Base-by-base conservation (phyloP, 2,888 invertebrate species). In the Nymphalis c-album region DNA sequence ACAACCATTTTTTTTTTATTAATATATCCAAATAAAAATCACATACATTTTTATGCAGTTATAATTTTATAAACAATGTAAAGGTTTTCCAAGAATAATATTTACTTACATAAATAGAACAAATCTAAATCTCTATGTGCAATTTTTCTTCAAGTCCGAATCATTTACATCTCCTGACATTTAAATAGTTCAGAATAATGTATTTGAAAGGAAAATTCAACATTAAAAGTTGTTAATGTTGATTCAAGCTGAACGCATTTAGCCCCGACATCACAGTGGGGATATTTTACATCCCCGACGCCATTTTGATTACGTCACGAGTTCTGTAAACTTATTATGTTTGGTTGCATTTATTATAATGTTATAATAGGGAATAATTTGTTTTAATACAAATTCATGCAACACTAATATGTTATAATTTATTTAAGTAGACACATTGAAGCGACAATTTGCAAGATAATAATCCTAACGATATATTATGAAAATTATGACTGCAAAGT, bases 291-390 rank as follows among this genome's bases (percentile, higher is more conserved):
- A 62, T 63, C 7, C 50, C 47, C 45, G 48, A 20, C 51, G 51
- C 51, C 51, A 22, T 51, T 58, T 58, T 58, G 67, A 63, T 63
- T 45, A 40, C 50, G 45, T 31, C 57, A 57, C 50, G 62, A 62
- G 50, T 57, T 57, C 18, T 13, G 17, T 26, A 13, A 22, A 51
- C 16, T 51, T 22, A 17, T 26, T 31, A 13, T 4, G 40, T 53
- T 55, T 17, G 17, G 17, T 53, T 31, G 53, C 7, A 17, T 55
- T 55, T 55, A 31, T 17, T 2, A 40, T 40, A 13, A 40, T 40
- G 3, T 40, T 31, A n/a, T 50, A 10, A 31, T 31, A 31, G 6
- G 26, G 26, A 31, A 31, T 20, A 8, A 18, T 8, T 50, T n/a
- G 50, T 50, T 50, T 50, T 48, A 13, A 13, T 40, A 31, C 26